Evolutionary conservation across 2,113 vertebrate genomes (phyloP), one percentile per base, ranked within the genome.

Genomic region (Tachysurus fulvidraco): DNA sequence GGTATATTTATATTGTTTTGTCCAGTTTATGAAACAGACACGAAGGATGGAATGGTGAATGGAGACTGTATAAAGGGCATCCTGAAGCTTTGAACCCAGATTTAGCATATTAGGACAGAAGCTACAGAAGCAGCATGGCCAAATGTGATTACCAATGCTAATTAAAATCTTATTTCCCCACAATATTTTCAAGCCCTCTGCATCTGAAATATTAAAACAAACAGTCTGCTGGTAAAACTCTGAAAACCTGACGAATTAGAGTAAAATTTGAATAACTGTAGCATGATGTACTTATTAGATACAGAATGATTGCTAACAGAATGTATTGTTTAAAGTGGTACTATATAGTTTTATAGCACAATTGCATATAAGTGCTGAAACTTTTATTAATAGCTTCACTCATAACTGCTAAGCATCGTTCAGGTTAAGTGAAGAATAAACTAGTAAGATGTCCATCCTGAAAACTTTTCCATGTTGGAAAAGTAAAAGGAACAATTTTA

Each of bases 71-170:
- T 81, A 88, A 88, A 91, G 88, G 86, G 83, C 80, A 86, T 81
- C 69, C 59, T 81, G 28, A 81, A 74, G 84, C 84, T 88, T 87
- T 90, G 87, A 89, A 86, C 76, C 83, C 57, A 69, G 89, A 90
- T 86, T 91, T 90, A 71, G 80, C 81, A 52, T 81, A 87, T 52
- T 84, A 69, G 88, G 67, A 91, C 80, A 76, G 84, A 89, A 87
- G 50, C 85, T 19, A 54, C 73, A 71, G 84, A 85, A 82, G 76
- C 65, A 71, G 78, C 64, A 62, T 76, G 79, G 76, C 54, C 74
- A 87, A 90, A 90, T 85, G 85, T 86, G 89, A 91, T 91, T 89
- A 89, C 50, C 87, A 64, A 69, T 67, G 52, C 60, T 87, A 88
- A 88, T 88, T 89, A 88, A 86, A 86, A 85, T 82, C 14, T 11